phyloP scores from a whole-genome alignment of 2,888 invertebrate genomes.

The Lamellibrachia satsuma region DNA sequence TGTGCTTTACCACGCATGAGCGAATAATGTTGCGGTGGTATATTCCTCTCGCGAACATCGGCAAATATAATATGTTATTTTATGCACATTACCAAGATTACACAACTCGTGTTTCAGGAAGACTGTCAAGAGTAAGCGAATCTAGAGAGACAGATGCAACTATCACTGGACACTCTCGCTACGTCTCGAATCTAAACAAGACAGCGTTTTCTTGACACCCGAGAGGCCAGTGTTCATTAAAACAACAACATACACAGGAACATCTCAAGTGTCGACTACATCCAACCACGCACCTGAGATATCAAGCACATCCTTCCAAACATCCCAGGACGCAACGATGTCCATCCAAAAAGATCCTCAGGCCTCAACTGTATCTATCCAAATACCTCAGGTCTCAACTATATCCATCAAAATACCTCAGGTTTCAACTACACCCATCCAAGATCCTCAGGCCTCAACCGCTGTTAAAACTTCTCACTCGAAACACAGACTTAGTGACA shows the following conservation, averaged over 20 bases:
- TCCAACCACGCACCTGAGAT: background rate
- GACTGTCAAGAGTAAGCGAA: background rate
- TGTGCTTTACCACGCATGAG: background rate
- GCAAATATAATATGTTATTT: background rate
- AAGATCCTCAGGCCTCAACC: background rate
- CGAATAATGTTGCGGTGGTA: background rate
- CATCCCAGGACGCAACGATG: too few relatives aligned
- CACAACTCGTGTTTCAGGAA: background rate
- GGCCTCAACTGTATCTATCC: background rate
- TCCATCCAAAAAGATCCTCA: background rate
- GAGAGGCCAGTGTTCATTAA: background rate
- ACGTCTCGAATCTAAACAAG: background rate
- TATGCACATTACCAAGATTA: background rate
- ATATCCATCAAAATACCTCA: background rate
- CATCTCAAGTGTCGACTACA: background rate
- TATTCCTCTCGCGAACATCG: background rate
- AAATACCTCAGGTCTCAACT: background rate
- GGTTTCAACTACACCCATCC: background rate
- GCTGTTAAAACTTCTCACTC: background rate
- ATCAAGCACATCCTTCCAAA: background rate
- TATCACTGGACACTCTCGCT: background rate
- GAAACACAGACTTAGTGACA: background rate
- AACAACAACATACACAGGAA: background rate
- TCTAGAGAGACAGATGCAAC: background rate
- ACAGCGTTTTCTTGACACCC: background rate